Percentiles rank a stretch among this genome's conserved stretches.
These are phyloP conservation scores for Campylomormyrus numenius DNA, from an alignment of 2,113 vertebrate species.

Conservation along the genomic window DNA sequence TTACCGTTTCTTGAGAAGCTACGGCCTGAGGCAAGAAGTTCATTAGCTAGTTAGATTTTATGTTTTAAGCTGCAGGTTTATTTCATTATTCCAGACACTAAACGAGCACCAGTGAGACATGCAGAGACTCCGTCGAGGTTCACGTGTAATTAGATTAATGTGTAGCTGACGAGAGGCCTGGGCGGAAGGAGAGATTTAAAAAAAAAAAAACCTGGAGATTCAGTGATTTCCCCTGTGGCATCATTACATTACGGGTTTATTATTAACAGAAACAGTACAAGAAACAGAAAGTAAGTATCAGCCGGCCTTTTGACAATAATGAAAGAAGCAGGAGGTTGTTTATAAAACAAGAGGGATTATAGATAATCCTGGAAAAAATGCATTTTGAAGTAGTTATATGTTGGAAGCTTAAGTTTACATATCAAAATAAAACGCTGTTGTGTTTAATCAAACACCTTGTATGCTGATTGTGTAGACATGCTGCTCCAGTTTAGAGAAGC, in stretches of 20 bases:
- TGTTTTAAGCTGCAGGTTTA: neutral
- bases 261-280: neutral
- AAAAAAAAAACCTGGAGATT: neutral
- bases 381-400: neutral
- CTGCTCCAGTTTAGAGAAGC: neutral
- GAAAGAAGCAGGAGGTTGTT: neutral
- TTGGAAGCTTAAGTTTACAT: neutral
- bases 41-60: neutral
- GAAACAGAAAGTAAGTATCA: neutral
- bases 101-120: neutral
- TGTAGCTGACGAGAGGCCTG: neutral
- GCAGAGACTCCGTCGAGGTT: neutral
- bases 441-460: no score
- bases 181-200: neutral
- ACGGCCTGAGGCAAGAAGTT: neutral
- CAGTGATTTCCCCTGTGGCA: constrained; percentile 5
- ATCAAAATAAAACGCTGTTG: neutral
- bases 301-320: neutral
- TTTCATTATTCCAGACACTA: neutral
- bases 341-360: neutral
- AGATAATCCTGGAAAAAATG: neutral
- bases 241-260: neutral
- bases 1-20: neutral
- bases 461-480: neutral
- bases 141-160: neutral